phyloP scores from a whole-genome alignment of 2,113 vertebrate genomes.

The Saccopteryx leptura region DNA sequence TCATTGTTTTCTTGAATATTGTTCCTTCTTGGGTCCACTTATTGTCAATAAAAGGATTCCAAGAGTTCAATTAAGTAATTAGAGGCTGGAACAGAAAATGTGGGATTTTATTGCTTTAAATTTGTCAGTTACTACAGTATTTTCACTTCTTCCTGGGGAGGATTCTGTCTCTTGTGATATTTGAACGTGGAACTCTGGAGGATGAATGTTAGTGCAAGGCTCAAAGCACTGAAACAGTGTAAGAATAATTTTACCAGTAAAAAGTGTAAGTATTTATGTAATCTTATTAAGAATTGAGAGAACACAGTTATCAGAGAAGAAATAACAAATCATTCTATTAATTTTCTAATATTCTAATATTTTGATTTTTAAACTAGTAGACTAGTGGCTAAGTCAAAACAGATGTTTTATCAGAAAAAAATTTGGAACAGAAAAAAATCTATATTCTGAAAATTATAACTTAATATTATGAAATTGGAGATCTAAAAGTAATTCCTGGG shows the following conservation, averaged over 20 bases:
- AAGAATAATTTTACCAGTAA: not conserved
- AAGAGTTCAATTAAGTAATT: not conserved
- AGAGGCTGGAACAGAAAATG: not conserved
- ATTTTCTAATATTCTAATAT: not conserved
- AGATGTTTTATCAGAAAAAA: conserved; percentile 35
- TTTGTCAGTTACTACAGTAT: not conserved
- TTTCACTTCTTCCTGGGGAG: not conserved
- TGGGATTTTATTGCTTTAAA: not conserved
- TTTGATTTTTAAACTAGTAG: conserved; percentile 36
- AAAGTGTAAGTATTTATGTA: not conserved
- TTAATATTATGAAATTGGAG: not conserved
- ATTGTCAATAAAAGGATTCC: not conserved
- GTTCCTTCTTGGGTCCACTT: not conserved
- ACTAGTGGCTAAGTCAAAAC: not conserved
- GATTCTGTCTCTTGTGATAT: not conserved
- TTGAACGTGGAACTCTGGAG: not conserved
- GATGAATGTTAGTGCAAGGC: conserved; percentile 10
- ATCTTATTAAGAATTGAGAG: conserved; percentile 33
- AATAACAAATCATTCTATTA: conserved; percentile 13
- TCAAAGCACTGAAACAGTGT: not conserved
- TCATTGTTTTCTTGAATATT: conserved; percentile 36
- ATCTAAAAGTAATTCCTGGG: not conserved
- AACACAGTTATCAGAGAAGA: conserved; percentile 33
- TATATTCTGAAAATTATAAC: not conserved
- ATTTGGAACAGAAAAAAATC: not conserved